Conservation (phyloP, 2,797 vertebrate species). For the Sebastes hubbsi region DNA sequence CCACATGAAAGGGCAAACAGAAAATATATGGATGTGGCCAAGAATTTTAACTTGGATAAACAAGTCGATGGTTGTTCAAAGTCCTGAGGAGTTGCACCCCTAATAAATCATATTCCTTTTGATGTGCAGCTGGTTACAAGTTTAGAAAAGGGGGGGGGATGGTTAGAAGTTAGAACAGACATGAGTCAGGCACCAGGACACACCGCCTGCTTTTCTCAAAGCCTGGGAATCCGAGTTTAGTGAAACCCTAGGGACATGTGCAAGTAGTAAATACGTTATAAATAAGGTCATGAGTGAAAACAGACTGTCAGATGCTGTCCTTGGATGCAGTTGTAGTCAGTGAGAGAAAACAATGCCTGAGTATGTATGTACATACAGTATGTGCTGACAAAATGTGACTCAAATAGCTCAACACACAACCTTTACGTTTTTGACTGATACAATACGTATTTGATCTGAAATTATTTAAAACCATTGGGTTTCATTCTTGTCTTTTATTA, state of each 20-base stretch:
- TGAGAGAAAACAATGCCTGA: constrained; percentile 39
- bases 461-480: background rate
- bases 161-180: constrained; percentile 76
- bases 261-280: constrained; percentile 75
- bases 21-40: constrained; percentile 73
- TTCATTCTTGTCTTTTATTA: background rate
- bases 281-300: constrained; percentile 74
- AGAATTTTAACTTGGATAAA: constrained; percentile 83
- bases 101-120: constrained; percentile 82
- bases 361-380: constrained; percentile 8
- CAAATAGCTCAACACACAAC: background rate
- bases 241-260: constrained; percentile 63
- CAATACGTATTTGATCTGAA: background rate
- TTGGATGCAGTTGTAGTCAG: constrained; percentile 32
- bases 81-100: constrained; percentile 74
- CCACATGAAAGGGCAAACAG: constrained; percentile 77
- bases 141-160: constrained; percentile 67
- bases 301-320: constrained; percentile 56
- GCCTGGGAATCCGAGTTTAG: constrained; percentile 72
- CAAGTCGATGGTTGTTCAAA: constrained; percentile 81
- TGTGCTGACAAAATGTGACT: constrained; percentile 28
- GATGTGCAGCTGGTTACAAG: constrained; percentile 85
- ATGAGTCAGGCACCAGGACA: constrained; percentile 73
- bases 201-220: constrained; percentile 59
- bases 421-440: background rate